phyloP scores from a whole-genome alignment of 2,888 invertebrate genomes.

The Incurvaria masculella region DNA sequence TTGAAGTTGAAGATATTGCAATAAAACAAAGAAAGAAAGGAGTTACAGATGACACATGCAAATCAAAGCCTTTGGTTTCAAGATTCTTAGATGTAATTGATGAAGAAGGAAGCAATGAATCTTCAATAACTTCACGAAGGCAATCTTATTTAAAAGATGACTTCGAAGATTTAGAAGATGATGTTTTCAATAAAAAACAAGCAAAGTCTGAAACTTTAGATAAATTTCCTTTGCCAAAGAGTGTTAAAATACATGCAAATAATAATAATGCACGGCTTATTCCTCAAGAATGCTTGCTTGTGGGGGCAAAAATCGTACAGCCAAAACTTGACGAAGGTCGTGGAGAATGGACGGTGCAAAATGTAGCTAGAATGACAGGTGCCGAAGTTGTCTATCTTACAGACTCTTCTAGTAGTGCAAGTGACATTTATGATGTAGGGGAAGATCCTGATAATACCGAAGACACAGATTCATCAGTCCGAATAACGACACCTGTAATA shows the following conservation, averaged over 20 bases:
- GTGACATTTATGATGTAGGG: constrained; percentile 54
- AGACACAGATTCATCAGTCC: constrained; percentile 43
- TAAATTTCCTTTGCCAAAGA: constrained; percentile 12
- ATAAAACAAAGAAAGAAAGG: constrained; percentile 41
- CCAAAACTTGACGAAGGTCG: constrained; percentile 56
- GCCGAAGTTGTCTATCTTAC: constrained; percentile 69
- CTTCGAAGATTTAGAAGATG: constrained; percentile 47
- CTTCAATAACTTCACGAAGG: constrained; percentile 57
- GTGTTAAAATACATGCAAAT: constrained; percentile 21
- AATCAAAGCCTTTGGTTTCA: constrained; percentile 55
- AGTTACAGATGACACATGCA: constrained; percentile 33
- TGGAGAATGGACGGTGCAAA: constrained; percentile 51
- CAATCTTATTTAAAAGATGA: constrained; percentile 51
- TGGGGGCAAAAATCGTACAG: constrained; percentile 61
- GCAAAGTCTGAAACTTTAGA: constrained; percentile 19
- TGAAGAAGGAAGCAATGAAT: constrained; percentile 69
- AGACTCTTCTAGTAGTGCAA: constrained; percentile 62
- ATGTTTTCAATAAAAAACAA: constrained; percentile 41
- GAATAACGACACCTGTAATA: constrained; percentile 50
- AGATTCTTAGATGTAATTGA: constrained; percentile 73
- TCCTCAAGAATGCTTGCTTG: constrained; percentile 52
- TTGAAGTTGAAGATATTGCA: constrained; percentile 47
- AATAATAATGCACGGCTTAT: constrained; percentile 32
- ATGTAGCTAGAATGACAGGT: constrained; percentile 51
- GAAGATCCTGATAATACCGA: constrained; percentile 44